Evolutionary conservation across 2,888 invertebrate species (phyloP).

Genomic region (Melipona bicolor): DNA sequence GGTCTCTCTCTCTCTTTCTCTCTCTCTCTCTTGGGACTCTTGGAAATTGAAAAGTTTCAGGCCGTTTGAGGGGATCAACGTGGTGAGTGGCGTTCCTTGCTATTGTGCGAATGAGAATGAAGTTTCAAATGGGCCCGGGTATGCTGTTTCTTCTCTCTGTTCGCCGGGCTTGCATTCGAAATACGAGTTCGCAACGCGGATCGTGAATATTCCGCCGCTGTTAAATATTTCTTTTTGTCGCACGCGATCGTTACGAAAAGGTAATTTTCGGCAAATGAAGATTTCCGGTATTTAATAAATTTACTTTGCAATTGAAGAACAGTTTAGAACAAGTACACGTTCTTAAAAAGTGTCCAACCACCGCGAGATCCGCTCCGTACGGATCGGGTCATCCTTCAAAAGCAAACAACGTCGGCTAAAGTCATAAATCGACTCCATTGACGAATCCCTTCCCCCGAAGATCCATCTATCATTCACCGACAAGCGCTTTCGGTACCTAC

Average conservation of each 20-base stretch:
- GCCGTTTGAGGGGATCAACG: background rate
- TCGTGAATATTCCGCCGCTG: background rate
- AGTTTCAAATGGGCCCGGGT: background rate
- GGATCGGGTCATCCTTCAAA: background rate
- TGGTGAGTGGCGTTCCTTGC: background rate
- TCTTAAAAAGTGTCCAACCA: too few species aligned
- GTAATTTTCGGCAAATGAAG: background rate
- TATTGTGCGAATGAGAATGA: background rate
- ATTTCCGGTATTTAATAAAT: too few species aligned
- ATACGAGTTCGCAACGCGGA: background rate
- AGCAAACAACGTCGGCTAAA: too few species aligned
- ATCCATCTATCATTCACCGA: constrained; percentile 3
- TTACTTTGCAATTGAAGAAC: too few species aligned
- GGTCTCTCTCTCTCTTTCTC: background rate
- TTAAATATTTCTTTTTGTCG: background rate
- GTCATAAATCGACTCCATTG: background rate
- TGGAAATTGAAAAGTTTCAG: constrained; percentile 22
- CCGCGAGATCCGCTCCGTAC: too few species aligned
- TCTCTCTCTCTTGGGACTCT: background rate
- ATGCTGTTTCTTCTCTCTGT: background rate
- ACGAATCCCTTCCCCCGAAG: background rate
- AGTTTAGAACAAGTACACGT: too few species aligned
- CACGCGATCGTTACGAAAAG: background rate
- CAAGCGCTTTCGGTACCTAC: constrained; percentile 37
- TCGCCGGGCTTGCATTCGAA: background rate